Evolutionary conservation across 2,888 invertebrate genomes (phyloP), one percentile per base, ranked within the genome.

Genomic region (Ophonus ardosiacus): DNA sequence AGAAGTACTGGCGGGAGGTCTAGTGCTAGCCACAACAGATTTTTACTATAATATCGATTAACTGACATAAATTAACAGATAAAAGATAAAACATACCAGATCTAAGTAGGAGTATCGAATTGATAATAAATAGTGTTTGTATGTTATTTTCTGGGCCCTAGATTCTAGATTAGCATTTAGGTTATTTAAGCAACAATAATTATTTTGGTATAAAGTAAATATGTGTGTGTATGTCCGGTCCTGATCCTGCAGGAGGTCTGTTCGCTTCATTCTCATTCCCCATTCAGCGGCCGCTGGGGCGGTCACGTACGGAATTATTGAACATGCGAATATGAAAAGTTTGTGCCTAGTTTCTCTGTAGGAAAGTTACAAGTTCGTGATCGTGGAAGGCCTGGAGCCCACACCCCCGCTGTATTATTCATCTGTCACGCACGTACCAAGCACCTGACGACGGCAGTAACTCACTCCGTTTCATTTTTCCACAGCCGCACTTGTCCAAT

Each of bases 371-470:
- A 83, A 76, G 38, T 74, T 74, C 83, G 83, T 83, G 83, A 83
- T 83, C 83, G 59, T 59, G 21, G 78, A 74, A 74, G 78, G 78
- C 56, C 78, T 38, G 61, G 63, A 40, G 51, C 15, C 56, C 68
- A 18, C 71, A 61, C 74, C 43, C 65, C 83, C 78, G 79, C 86
- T 87, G 86, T 85, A 86, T 87, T 87, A 87, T 87, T 87, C 86
- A 87, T 85, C 85, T 86, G 86, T 86, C 87, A 87, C 87, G 87
- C 86, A 87, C 86, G 86, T 86, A 85, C 31, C 80, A 65, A 85
- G 85, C 86, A 86, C 86, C 86, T 86, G 86, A 82, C 82, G 85
- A 86, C 86, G 84, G 86, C 86, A 86, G 86, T 85, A 85, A 85
- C 68, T 85, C 85, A 85, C 71, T 82, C 71, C 31, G 57, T 71